Conservation (phyloP, 2,113 vertebrate species). For the Rhea americana region DNA sequence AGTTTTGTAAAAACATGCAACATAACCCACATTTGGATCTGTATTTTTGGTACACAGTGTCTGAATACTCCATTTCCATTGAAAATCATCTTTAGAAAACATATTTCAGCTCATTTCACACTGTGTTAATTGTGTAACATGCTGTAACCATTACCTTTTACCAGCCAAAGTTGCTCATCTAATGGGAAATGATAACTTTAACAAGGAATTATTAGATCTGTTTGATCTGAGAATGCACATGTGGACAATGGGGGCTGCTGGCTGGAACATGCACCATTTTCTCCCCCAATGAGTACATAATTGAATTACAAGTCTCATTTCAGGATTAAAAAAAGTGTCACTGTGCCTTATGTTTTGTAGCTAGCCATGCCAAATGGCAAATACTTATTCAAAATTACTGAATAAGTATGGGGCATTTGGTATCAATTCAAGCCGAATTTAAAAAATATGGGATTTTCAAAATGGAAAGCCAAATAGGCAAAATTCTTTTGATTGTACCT, state of each 20-base stretch:
- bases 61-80: conserved; percentile 40
- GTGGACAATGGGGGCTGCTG: conserved; percentile 66
- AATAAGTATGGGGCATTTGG: not conserved
- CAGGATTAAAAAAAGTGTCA: conserved; percentile 19
- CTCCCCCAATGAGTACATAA: conserved; percentile 60
- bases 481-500: not conserved
- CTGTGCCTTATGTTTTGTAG: not conserved
- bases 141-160: conserved; percentile 79
- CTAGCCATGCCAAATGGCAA: not conserved
- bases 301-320: conserved; percentile 71
- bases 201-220: conserved; percentile 77
- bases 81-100: conserved; percentile 70
- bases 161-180: conserved; percentile 74
- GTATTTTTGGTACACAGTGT: not conserved
- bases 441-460: not conserved
- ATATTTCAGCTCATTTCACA: conserved; percentile 79
- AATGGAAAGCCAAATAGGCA: not conserved
- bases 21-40: not conserved
- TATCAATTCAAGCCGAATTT: not conserved
- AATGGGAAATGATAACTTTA: conserved; percentile 80
- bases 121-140: conserved; percentile 77
- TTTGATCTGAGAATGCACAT: conserved; percentile 73
- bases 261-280: conserved; percentile 71
- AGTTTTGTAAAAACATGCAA: conserved; percentile 25
- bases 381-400: not conserved